phyloP scores from a whole-genome alignment of 2,797 vertebrate genomes.

The Catostomus latipinnis region DNA sequence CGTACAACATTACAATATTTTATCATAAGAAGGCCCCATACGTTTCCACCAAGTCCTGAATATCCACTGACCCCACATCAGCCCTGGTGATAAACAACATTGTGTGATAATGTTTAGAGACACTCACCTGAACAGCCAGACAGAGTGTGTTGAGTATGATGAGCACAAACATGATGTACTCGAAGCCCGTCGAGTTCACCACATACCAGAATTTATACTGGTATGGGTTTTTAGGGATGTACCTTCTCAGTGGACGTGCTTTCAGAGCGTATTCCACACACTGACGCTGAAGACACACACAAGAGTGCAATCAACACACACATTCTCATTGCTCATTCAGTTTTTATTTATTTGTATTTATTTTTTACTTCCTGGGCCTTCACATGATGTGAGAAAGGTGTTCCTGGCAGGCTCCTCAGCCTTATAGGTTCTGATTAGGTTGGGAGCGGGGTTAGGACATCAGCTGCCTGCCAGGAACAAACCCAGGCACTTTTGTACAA shows the following conservation, averaged over 20 bases:
- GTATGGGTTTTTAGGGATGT: slow-evolving; percentile 98
- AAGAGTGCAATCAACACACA: background rate
- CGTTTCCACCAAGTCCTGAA: no score
- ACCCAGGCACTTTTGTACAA: no score
- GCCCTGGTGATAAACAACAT: background rate
- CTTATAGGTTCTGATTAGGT: no score
- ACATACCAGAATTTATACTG: slow-evolving; percentile 99
- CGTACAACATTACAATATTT: no score
- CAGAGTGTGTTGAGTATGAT: slow-evolving; percentile 99
- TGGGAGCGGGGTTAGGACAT: no score
- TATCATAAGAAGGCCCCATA: no score
- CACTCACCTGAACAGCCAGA: slow-evolving; percentile 95
- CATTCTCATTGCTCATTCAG: background rate
- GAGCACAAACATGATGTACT: slow-evolving; percentile 99
- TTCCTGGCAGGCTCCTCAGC: no score
- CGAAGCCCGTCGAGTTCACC: slow-evolving; percentile 98
- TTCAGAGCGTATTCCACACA: slow-evolving; percentile 98
- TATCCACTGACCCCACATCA: no score
- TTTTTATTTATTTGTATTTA: no score
- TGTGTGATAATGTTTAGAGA: background rate
- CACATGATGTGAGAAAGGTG: no score
- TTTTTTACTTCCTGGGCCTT: no score
- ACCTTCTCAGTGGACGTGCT: slow-evolving; percentile 92
- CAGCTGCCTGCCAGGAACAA: no score
- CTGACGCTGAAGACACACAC: slow-evolving; percentile 82